Conservation (phyloP, 2,797 vertebrate species). For the Myoxocephalus aenaeus region DNA sequence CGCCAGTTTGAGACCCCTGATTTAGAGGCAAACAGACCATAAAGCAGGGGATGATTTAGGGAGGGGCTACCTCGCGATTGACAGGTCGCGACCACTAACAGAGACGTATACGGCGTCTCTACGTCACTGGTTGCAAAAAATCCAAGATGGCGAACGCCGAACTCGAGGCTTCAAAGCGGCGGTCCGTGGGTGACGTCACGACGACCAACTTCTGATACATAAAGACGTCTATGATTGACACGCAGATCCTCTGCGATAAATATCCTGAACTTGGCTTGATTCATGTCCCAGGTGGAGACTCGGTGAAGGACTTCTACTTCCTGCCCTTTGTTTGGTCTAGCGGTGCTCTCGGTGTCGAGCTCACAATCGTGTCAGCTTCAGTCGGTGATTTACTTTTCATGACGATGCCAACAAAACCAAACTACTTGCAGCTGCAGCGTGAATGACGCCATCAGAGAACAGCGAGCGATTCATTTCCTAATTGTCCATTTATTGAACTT, state of each 20-base stretch:
- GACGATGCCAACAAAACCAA: neutral
- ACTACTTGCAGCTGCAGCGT: neutral
- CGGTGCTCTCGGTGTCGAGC: neutral
- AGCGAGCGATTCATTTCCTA: slow-evolving; percentile 1
- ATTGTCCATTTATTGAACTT: slow-evolving; percentile 9
- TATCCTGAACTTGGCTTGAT: neutral
- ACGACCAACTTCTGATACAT: too few relatives aligned
- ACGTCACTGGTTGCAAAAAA: too few relatives aligned
- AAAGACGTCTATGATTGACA: too few relatives aligned
- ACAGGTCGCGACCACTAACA: neutral
- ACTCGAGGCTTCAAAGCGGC: neutral
- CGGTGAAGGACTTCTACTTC: neutral
- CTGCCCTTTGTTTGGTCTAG: neutral
- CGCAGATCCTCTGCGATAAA: neutral
- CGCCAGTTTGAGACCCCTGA: too few relatives aligned
- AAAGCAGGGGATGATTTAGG: neutral
- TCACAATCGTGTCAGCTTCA: neutral
- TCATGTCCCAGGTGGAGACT: neutral
- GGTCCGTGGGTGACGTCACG: neutral
- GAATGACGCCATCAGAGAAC: neutral
- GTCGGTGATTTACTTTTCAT: neutral
- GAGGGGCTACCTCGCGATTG: neutral
- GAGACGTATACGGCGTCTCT: too few relatives aligned
- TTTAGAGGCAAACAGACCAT: neutral
- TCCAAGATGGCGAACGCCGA: too few relatives aligned